phyloP scores from a whole-genome alignment of 2,797 vertebrate species.

The Steatocranus sp. region DNA sequence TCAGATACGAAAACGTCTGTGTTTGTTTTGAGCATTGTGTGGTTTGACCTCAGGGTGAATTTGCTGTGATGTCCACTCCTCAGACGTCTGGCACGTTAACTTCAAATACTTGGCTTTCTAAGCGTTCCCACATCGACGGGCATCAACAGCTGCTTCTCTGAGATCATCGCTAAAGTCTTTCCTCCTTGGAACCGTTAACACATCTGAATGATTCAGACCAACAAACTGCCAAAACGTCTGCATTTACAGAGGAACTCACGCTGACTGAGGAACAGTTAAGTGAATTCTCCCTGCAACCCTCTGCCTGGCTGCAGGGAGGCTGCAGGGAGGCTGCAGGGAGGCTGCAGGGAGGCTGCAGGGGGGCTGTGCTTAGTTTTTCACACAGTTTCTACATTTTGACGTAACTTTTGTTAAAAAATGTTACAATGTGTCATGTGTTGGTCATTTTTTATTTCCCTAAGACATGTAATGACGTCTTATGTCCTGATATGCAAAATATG shows the following conservation, averaged over 20 bases:
- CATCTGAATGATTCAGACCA: not conserved
- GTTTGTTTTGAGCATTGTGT: not conserved
- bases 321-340: not conserved
- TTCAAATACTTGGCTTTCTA: accelerated
- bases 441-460: not conserved
- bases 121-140: not conserved
- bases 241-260: not conserved
- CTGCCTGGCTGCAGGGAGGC: not conserved
- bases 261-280: not conserved
- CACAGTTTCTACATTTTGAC: not conserved
- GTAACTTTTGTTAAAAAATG: accelerated
- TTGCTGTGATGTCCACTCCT: not conserved
- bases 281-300: too few relatives aligned
- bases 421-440: not conserved
- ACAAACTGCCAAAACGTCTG: not conserved
- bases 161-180: not conserved
- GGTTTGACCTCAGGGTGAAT: not conserved
- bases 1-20: not conserved
- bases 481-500: not conserved
- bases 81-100: not conserved
- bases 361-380: not conserved
- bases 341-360: not conserved
- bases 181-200: not conserved
- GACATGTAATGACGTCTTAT: accelerated
- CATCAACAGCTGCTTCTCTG: not conserved